Evolutionary conservation across 2,888 invertebrate genomes (phyloP).

Genomic region (Drepana falcataria): DNA sequence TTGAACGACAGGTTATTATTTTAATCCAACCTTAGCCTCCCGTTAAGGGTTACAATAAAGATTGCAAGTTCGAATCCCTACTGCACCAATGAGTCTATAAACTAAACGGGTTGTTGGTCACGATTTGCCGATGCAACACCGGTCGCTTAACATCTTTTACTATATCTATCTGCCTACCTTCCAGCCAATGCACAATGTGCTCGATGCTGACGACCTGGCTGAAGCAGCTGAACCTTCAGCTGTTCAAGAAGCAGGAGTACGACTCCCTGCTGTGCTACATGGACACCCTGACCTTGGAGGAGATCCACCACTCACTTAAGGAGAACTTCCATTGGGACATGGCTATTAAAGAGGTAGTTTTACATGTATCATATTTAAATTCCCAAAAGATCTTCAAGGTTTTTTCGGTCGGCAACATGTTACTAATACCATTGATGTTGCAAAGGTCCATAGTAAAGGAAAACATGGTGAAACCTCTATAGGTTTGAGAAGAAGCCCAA

Average conservation of each 20-base stretch:
- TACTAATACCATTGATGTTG: too few species aligned
- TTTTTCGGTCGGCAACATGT: too few species aligned
- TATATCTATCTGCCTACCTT: background rate
- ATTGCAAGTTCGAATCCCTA: too few species aligned
- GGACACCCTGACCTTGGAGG: constrained; percentile 48
- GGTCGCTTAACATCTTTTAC: too few species aligned
- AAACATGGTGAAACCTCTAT: too few species aligned
- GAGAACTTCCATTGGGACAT: constrained; percentile 79
- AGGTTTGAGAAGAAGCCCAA: too few species aligned
- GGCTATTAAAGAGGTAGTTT: constrained; percentile 66
- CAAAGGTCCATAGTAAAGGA: too few species aligned
- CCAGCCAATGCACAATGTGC: constrained; percentile 68
- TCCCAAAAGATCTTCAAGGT: background rate
- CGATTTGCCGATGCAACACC: too few species aligned
- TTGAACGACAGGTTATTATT: constrained; percentile 55
- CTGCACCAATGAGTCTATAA: too few species aligned
- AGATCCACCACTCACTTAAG: constrained; percentile 55
- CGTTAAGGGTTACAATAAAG: too few species aligned
- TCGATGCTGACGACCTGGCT: constrained; percentile 69
- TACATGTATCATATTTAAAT: background rate
- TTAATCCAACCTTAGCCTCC: background rate
- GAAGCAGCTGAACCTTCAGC: constrained; percentile 76
- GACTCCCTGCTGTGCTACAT: constrained; percentile 69
- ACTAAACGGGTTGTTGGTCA: too few species aligned
- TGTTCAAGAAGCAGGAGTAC: constrained; percentile 75